Percentiles rank a stretch among this genome's conserved stretches.
phyloP scores from a whole-genome alignment of 2,888 invertebrate species.

The Melinopterus prodromus region DNA sequence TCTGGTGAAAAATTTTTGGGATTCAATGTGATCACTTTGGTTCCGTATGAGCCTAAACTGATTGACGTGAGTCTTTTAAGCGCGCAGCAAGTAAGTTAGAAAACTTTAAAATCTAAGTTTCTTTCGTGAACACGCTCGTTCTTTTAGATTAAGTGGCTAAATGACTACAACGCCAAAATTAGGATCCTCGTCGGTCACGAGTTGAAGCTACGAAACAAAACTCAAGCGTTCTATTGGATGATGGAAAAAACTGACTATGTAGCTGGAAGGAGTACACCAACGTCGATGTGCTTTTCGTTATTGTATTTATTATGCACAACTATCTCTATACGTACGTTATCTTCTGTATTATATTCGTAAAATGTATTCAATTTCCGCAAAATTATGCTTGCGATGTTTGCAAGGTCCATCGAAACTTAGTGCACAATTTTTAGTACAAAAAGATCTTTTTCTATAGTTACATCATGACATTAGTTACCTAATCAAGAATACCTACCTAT shows the following conservation, averaged over 20 bases:
- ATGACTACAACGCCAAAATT: constrained; percentile 79
- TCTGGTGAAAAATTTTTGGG: constrained; percentile 68
- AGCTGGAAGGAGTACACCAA: constrained; percentile 54
- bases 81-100: constrained; percentile 75
- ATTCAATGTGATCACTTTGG: constrained; percentile 83
- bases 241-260: constrained; percentile 80
- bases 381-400: no score
- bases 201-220: constrained; percentile 73
- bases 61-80: constrained; percentile 80
- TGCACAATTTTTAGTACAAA: not conserved
- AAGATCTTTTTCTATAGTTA: not conserved
- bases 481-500: not conserved
- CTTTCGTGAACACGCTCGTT: constrained; percentile 9
- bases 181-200: constrained; percentile 77
- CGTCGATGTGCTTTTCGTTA: not conserved
- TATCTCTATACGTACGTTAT: not conserved
- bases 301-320: not conserved
- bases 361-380: not conserved
- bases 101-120: not conserved
- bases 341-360: not conserved
- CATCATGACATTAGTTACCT: no score
- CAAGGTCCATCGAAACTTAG: not conserved
- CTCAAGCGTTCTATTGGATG: constrained; percentile 84
- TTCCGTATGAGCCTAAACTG: constrained; percentile 88
- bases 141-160: constrained; percentile 78